Evolutionary conservation across 2,888 invertebrate species (phyloP).

Genomic region (Allophyes oxyacanthae): DNA sequence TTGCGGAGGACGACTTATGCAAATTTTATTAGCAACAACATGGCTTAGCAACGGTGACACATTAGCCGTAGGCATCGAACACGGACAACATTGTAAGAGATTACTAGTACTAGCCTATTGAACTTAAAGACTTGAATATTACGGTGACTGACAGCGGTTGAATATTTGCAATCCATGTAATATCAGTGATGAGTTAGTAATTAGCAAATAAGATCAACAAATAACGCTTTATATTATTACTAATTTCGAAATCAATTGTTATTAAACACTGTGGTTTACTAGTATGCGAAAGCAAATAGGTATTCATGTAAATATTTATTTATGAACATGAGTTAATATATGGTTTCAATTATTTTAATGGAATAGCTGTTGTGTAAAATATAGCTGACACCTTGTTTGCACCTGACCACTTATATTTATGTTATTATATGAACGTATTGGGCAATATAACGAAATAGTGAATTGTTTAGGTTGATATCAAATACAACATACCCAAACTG

Average conservation of each 20-base stretch:
- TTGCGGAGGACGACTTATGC: constrained; percentile 50
- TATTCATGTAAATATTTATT: constrained; percentile 11
- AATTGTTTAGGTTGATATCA: no score
- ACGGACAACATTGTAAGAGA: constrained; percentile 21
- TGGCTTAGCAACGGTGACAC: constrained; percentile 37
- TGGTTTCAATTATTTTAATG: constrained; percentile 40
- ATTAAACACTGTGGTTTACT: constrained; percentile 18
- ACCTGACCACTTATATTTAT: constrained; percentile 33
- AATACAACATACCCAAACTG: no score
- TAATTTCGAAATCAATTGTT: no score
- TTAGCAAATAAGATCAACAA: constrained; percentile 1
- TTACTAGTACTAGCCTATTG: constrained; percentile 23
- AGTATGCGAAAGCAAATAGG: neutral
- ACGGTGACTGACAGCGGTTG: constrained; percentile 12
- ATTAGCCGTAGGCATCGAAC: constrained; percentile 32
- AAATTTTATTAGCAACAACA: constrained; percentile 59
- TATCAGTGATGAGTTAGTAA: constrained; percentile 1
- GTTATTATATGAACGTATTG: no score
- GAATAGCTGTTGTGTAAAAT: constrained; percentile 29
- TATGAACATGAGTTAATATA: constrained; percentile 12
- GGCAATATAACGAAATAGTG: constrained; percentile 35
- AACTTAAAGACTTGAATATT: constrained; percentile 9
- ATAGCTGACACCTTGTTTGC: constrained; percentile 21
- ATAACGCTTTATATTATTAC: no score
- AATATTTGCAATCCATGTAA: constrained; percentile 26